Evolutionary conservation across 35 echinoderm and acorn worm genomes (phyloP).

Genomic region (Lytechinus variegatus): DNA sequence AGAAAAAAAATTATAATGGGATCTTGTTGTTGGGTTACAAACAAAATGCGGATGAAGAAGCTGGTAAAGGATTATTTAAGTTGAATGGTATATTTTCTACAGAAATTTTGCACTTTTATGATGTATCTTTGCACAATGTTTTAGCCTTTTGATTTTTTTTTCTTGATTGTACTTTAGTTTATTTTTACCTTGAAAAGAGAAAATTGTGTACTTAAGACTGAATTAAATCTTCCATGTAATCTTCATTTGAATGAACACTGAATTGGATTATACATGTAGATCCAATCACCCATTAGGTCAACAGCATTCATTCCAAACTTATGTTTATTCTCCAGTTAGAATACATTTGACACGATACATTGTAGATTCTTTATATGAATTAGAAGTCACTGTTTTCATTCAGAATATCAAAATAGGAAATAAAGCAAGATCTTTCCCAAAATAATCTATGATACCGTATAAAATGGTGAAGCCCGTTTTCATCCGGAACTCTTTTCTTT

Average conservation of each 20-base stretch:
- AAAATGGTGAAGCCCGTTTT: not conserved
- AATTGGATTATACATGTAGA: not conserved
- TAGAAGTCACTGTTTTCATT: not conserved
- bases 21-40: not conserved
- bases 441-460: not conserved
- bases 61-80: not conserved
- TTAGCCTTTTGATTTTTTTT: not conserved
- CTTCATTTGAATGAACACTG: not conserved
- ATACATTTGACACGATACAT: not conserved
- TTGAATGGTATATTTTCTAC: conserved; percentile 6
- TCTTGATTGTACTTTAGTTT: not conserved
- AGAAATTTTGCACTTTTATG: not conserved
- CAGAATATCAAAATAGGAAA: not conserved
- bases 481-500: not conserved
- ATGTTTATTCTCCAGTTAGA: not conserved
- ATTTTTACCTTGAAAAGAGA: not conserved
- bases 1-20: not conserved
- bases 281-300: not conserved
- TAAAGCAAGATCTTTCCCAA: not conserved
- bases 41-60: no score
- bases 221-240: not conserved
- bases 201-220: not conserved
- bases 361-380: not conserved
- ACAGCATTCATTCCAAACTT: not conserved
- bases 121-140: not conserved